Conservation (phyloP, 2,797 vertebrate species). For the Danio albolineatus region DNA sequence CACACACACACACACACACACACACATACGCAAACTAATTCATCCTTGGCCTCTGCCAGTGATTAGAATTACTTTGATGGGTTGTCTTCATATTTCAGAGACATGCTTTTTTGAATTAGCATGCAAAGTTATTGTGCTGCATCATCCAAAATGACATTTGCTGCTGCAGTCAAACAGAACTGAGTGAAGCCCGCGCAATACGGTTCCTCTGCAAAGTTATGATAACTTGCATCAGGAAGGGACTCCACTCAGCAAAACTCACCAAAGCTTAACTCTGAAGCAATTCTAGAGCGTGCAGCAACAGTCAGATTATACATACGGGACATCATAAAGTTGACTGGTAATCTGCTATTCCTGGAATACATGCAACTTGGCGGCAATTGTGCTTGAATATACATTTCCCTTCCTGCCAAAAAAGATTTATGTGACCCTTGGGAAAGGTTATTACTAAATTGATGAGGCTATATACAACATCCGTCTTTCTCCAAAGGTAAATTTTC, state of each 20-base stretch:
- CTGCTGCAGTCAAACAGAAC: constrained; percentile 74
- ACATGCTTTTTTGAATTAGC: constrained; percentile 22
- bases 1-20: not conserved
- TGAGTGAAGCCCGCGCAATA: constrained; percentile 64
- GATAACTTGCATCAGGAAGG: constrained; percentile 72
- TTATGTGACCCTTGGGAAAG: constrained; percentile 68
- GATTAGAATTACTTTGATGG: constrained; percentile 30
- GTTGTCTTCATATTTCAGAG: constrained; percentile 5
- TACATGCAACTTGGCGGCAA: constrained; percentile 57
- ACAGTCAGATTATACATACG: constrained; percentile 76
- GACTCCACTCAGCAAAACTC: constrained; percentile 72
- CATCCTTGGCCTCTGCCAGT: constrained; percentile 21
- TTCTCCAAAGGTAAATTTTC: constrained; percentile 76
- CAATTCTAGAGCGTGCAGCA: constrained; percentile 71
- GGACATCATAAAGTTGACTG: constrained; percentile 63
- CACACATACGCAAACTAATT: constrained; percentile 13
- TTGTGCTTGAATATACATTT: constrained; percentile 60
- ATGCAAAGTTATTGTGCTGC: constrained; percentile 41
- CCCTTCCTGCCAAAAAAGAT: constrained; percentile 68
- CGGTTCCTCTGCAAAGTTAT: constrained; percentile 73
- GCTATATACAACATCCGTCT: constrained; percentile 75
- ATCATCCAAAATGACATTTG: constrained; percentile 63
- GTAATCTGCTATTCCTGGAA: constrained; percentile 61
- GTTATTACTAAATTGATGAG: constrained; percentile 69
- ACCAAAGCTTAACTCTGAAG: constrained; percentile 76